These are phyloP conservation scores for Xestia xanthographa DNA, from an alignment of 2,888 invertebrate genomes.

Conservation along the genomic window DNA sequence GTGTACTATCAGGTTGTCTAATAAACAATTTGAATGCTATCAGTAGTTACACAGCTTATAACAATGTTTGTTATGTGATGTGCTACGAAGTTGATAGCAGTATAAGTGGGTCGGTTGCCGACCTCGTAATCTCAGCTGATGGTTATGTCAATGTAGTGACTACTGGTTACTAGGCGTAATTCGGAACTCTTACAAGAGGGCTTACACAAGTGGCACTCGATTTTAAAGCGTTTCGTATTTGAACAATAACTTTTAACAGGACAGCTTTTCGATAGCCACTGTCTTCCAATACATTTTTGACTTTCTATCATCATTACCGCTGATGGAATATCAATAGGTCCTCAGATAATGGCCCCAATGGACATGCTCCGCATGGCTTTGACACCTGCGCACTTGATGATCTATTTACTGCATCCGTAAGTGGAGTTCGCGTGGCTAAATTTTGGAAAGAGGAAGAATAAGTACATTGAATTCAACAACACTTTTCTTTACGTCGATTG, in stretches of 20 bases:
- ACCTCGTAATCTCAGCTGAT: constrained; percentile 76
- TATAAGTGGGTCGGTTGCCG: constrained; percentile 70
- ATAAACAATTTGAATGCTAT: constrained; percentile 61
- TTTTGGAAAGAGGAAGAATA: too few relatives aligned
- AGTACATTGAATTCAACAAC: not conserved
- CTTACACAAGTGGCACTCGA: not conserved
- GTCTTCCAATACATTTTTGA: not conserved
- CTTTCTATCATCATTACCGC: not conserved
- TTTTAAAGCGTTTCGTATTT: not conserved
- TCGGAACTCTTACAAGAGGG: not conserved
- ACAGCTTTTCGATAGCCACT: not conserved
- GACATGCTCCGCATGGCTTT: too few relatives aligned
- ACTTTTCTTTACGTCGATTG: not conserved
- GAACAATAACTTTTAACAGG: not conserved
- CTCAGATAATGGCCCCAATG: too few relatives aligned
- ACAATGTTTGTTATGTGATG: constrained; percentile 45
- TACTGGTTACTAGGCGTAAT: not conserved
- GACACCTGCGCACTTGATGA: not conserved
- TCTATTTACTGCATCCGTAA: not conserved
- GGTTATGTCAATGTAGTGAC: constrained; percentile 66
- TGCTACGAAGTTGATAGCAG: constrained; percentile 53
- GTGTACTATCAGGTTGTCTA: constrained; percentile 57
- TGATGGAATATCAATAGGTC: too few relatives aligned
- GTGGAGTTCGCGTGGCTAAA: too few relatives aligned
- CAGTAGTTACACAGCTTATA: constrained; percentile 46